Base-by-base conservation (phyloP, 2,113 vertebrate genomes). In the Centropristis striata region DNA sequence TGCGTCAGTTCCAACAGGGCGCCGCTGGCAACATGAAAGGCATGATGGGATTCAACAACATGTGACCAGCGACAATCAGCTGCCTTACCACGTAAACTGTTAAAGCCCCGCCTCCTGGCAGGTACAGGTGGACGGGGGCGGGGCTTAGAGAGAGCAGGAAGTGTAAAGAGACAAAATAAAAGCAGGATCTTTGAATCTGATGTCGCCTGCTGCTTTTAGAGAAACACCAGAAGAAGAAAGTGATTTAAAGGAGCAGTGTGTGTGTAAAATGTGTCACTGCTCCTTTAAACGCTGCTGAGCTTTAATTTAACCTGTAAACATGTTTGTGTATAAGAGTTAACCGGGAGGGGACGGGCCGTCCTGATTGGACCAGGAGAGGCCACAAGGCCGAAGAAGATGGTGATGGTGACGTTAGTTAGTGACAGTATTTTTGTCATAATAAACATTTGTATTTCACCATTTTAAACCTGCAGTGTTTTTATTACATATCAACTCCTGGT, bases 21-120 rank as follows among this genome's bases (percentile, higher is more conserved):
- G 98, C 98, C 20, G 97, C 98, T 54, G 98, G 98, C 46, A 99
- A 99, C 91, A 99, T 99, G 97, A 99, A 99, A 94, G 98, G 98
- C 95, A 99, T 99, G 98, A 98, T 99, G 98, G 98, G 98, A 94
- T 99, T 99, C 92, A 99, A 99, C 94, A 99, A 99, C 89, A 99
- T 99, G 98, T 99, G 95, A 97, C 91, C 37, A 77, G 90, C 85
- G 64, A 89, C 73, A 70, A 73, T 6, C 76, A n/a, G 61, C 61
- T 72, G 92, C 94, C 95, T 96, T 96, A 94, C 51, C 20, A 60
- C 25, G 51, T 12, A 92, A 8, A 46, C n/a, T 8, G 10, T 25
- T n/a, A 60, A 53, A 42, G 78, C 72, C 4, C 53, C 2, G 13
- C 88, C 85, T 55, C 71, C 70, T 50, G 16, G 21, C 28, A 65